Base-by-base conservation (phyloP, 2,113 vertebrate genomes). In the Seriola aureovittata region DNA sequence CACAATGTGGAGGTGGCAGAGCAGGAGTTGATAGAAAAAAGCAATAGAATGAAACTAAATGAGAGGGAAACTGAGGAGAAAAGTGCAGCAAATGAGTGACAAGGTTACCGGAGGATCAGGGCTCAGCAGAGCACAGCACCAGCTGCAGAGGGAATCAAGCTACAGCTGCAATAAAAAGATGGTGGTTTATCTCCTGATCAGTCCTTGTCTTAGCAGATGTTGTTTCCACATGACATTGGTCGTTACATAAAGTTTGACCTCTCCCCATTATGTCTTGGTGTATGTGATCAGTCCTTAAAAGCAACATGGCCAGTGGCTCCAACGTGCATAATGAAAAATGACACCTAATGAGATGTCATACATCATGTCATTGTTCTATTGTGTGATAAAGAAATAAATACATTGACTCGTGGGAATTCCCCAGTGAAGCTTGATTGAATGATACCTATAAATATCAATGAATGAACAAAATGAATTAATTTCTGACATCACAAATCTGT, bases 11-110 rank as follows among this genome's bases (percentile, higher is more conserved):
- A 86, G 85, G 71, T 71, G 78, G 81, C 78, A 80, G 77, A 83
- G 54, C 84, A 69, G 36, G 65, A 82, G 67, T 65, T 64, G 80
- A 88, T 60, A 81, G 81, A 81, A 82, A 29, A 83, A 85, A 80
- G 71, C 57, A 76, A 64, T 8, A 79, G 69, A 87, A 75, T 74
- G 55, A 85, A 71, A 84, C 21, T 75, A 83, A 88, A 89, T 46
- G 79, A 80, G 75, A 58, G 63, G 71, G 57, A 78, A 85, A 80
- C 86, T 65, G 73, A 76, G 58, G 62, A 85, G 80, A 85, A 77
- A 87, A 84, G 82, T 69, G 78, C 67, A 55, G 82, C 74, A 74
- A 84, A 85, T 62, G 75, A 88, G 71, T 62, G 82, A 81, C 80
- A 79, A 75, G 69, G 80, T 76, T 17, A n/a, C n/a, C 1, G 12